These are phyloP conservation scores for Amphipyra tragopoginis DNA, from an alignment of 2,888 invertebrate species.

Conservation along the genomic window DNA sequence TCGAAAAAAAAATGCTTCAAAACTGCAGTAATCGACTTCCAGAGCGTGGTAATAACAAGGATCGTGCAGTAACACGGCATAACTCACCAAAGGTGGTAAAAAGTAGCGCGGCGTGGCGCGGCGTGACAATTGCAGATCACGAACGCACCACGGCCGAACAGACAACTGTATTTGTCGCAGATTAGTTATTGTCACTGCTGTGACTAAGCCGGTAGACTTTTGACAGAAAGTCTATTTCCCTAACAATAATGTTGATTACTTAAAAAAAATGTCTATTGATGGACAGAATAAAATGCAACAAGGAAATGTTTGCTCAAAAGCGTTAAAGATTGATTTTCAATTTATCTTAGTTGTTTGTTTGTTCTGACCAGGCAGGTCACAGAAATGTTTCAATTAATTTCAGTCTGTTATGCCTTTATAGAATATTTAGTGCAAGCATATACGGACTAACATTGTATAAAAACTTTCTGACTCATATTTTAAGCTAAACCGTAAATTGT, in stretches of 20 bases:
- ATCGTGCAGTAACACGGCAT: constrained; percentile 79
- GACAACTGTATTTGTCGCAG: constrained; percentile 75
- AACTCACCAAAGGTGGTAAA: constrained; percentile 86
- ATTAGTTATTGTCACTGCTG: constrained; percentile 65
- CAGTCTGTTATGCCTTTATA: constrained; percentile 1
- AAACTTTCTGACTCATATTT: too few species aligned
- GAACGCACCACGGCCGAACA: constrained; percentile 71
- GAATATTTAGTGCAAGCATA: constrained; percentile 12
- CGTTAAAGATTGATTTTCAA: constrained; percentile 28
- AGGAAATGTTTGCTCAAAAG: constrained; percentile 25
- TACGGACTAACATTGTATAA: not conserved
- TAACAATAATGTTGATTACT: constrained; percentile 23
- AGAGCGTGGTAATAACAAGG: constrained; percentile 65
- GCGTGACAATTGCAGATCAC: constrained; percentile 79
- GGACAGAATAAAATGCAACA: constrained; percentile 21
- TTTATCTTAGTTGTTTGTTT: constrained; percentile 17
- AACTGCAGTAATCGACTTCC: constrained; percentile 38
- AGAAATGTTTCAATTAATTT: constrained; percentile 4
- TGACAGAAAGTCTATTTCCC: constrained; percentile 20
- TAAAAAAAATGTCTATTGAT: constrained; percentile 29
- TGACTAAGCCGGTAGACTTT: constrained; percentile 41
- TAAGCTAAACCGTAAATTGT: not conserved
- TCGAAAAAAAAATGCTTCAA: not conserved
- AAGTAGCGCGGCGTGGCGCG: constrained; percentile 76
- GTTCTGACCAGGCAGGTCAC: not conserved